Evolutionary conservation across 2,113 vertebrate species (phyloP).

Genomic region (Oryzias javanicus): DNA sequence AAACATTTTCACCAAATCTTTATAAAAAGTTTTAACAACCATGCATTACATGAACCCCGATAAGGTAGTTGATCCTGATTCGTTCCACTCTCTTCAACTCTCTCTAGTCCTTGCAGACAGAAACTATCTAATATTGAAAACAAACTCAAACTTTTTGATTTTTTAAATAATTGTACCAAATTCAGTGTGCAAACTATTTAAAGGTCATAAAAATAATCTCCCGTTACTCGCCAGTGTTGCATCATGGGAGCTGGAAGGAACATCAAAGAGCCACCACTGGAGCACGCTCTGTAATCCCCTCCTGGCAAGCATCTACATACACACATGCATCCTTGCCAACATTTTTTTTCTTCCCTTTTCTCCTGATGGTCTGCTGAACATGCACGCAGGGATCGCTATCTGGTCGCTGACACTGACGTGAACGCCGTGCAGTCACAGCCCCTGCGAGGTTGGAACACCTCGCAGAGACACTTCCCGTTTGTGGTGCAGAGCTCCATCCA

Average conservation of each 20-base stretch:
- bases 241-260: conserved; percentile 60
- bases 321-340: conserved; percentile 34
- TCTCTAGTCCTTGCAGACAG: no score
- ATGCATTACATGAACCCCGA: no score
- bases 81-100: no score
- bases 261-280: conserved; percentile 61
- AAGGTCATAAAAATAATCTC: conserved; percentile 52
- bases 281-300: conserved; percentile 55
- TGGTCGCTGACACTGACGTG: conserved; percentile 36
- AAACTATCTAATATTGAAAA: background rate
- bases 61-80: no score
- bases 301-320: conserved; percentile 60
- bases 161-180: conserved; percentile 18
- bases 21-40: no score
- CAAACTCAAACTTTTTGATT: conserved; percentile 13
- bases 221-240: conserved; percentile 47
- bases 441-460: conserved; percentile 61
- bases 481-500: conserved; percentile 63
- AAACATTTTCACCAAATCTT: no score
- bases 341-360: conserved; percentile 12
- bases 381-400: conserved; percentile 42
- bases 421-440: conserved; percentile 46
- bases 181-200: conserved; percentile 29
- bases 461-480: conserved; percentile 69
- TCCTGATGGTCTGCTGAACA: conserved; percentile 34